phyloP scores from a whole-genome alignment of 2,113 vertebrate species.

The Micronycteris hirsuta region DNA sequence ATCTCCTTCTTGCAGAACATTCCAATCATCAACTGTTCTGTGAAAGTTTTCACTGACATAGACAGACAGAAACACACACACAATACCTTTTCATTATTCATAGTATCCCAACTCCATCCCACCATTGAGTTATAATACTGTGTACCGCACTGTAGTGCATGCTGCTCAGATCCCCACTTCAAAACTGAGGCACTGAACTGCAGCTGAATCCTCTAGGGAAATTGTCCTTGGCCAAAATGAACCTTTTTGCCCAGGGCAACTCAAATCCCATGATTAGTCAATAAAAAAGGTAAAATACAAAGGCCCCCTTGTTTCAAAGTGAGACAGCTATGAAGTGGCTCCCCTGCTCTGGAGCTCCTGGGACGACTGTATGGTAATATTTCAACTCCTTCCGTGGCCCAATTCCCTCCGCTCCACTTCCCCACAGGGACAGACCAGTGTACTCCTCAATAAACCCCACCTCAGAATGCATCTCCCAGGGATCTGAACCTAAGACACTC shows the following conservation, averaged over 20 bases:
- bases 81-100: neutral
- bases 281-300: neutral
- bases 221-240: neutral
- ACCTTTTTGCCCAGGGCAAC: neutral
- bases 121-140: neutral
- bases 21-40: neutral
- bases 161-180: neutral
- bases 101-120: neutral
- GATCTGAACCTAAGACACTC: neutral
- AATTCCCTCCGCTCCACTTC: no score
- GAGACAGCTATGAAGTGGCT: neutral
- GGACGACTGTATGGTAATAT: neutral
- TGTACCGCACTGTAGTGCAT: no score
- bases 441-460: neutral
- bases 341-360: neutral
- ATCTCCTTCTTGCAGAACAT: neutral
- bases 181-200: neutral
- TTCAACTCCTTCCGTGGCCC: neutral
- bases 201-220: neutral
- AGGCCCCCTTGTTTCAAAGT: neutral
- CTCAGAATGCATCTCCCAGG: neutral
- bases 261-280: neutral
- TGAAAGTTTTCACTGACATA: neutral
- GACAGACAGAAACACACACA: neutral
- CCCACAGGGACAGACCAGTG: neutral